Evolutionary conservation across 2,113 vertebrate species (phyloP).

Genomic region (Empidonax alnorum): DNA sequence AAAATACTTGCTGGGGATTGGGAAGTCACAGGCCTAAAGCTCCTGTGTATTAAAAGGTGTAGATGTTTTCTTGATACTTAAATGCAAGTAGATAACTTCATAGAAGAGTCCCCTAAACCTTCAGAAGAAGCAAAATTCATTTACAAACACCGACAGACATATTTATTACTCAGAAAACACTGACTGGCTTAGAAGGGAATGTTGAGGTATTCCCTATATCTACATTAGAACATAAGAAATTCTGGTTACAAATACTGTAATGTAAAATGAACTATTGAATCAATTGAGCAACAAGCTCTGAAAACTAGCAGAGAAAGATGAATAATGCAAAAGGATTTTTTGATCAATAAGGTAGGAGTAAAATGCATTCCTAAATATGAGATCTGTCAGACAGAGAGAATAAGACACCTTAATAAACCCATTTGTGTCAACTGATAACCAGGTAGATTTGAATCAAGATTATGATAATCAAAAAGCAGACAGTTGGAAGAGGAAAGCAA

Average conservation of each 20-base stretch:
- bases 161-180: background rate
- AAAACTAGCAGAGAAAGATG: background rate
- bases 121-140: background rate
- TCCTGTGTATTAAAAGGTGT: background rate
- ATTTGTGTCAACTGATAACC: background rate
- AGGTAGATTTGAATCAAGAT: background rate
- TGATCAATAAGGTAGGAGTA: conserved; percentile 5
- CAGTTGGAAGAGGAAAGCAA: background rate
- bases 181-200: background rate
- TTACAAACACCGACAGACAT: background rate
- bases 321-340: background rate
- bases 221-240: background rate
- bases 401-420: background rate
- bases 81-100: background rate
- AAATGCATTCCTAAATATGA: background rate
- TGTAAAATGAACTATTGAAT: background rate
- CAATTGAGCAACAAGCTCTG: background rate
- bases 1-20: background rate
- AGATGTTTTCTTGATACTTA: background rate
- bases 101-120: background rate
- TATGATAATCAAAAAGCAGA: background rate
- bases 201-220: background rate
- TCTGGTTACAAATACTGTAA: background rate
- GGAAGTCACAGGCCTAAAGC: background rate
- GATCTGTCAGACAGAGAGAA: background rate